These are phyloP conservation scores for Cryptotis parvus DNA, from an alignment of 2,113 vertebrate species.

Conservation along the genomic window DNA sequence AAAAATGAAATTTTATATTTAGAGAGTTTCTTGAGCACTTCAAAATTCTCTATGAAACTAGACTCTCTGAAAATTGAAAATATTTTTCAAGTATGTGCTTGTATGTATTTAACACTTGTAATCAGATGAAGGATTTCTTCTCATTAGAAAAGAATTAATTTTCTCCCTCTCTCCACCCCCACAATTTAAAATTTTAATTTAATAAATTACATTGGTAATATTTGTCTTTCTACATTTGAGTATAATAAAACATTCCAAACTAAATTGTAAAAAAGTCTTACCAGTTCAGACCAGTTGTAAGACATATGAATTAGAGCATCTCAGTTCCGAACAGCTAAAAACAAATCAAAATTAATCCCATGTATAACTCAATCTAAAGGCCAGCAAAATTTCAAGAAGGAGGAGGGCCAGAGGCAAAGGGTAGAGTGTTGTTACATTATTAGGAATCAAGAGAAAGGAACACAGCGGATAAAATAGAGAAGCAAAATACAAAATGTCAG, in stretches of 20 bases:
- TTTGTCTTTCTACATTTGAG: constrained; percentile 26
- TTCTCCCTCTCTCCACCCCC: neutral
- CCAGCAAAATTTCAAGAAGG: neutral
- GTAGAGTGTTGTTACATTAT: neutral
- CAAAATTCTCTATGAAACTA: neutral
- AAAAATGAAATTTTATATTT: neutral
- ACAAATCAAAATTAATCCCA: constrained; percentile 53
- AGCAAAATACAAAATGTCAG: neutral
- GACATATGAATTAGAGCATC: constrained; percentile 32
- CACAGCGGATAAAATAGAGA: neutral
- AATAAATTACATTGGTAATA: constrained; percentile 39
- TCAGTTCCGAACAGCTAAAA: constrained; percentile 10
- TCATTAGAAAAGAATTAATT: constrained; percentile 32
- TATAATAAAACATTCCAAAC: constrained; percentile 30
- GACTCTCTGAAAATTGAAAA: neutral
- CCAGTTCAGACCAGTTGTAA: constrained; percentile 20
- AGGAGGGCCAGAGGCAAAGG: neutral
- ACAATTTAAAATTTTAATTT: constrained; percentile 60
- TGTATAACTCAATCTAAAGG: neutral
- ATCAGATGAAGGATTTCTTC: constrained; percentile 1
- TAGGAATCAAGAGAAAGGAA: neutral
- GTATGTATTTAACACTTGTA: neutral
- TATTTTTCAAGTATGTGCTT: too few species aligned
- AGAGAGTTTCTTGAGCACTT: constrained; percentile 14
- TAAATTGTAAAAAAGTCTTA: neutral